These are phyloP conservation scores for Pheosia gnoma DNA, from an alignment of 2,888 invertebrate genomes.

Conservation along the genomic window DNA sequence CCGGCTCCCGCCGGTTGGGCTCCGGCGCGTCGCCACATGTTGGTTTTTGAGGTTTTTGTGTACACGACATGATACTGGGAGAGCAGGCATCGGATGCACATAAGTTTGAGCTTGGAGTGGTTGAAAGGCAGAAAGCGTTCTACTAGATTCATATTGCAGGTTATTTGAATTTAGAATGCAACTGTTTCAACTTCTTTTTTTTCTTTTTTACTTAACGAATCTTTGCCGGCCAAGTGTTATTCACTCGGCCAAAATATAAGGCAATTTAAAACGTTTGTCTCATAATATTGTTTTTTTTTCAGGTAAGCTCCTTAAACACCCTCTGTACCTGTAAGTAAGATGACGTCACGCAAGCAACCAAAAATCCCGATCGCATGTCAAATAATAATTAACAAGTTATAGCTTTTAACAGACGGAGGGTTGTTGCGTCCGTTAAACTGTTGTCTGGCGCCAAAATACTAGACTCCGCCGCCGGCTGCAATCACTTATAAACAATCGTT, in stretches of 20 bases:
- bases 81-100: background rate
- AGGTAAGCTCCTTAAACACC: conserved; percentile 30
- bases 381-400: conserved; percentile 46
- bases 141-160: background rate
- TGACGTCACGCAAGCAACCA: conserved; percentile 27
- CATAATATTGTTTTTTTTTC: conserved; percentile 13
- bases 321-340: conserved; percentile 14
- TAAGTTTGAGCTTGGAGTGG: background rate
- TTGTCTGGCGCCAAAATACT: conserved; percentile 73
- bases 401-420: conserved; percentile 52
- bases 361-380: conserved; percentile 43
- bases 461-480: conserved; percentile 51
- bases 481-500: conserved; percentile 31
- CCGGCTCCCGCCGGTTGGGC: conserved; percentile 46
- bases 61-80: conserved; percentile 4
- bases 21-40: conserved; percentile 63
- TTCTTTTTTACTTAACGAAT: background rate
- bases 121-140: background rate
- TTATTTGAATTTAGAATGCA: background rate
- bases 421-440: conserved; percentile 55
- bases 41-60: conserved; percentile 21
- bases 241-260: too few relatives aligned
- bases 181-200: background rate
- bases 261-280: background rate
- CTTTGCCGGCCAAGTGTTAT: too few relatives aligned